phyloP scores from a whole-genome alignment of 1,140 invertebrate species.

The Triops longicaudatus region DNA sequence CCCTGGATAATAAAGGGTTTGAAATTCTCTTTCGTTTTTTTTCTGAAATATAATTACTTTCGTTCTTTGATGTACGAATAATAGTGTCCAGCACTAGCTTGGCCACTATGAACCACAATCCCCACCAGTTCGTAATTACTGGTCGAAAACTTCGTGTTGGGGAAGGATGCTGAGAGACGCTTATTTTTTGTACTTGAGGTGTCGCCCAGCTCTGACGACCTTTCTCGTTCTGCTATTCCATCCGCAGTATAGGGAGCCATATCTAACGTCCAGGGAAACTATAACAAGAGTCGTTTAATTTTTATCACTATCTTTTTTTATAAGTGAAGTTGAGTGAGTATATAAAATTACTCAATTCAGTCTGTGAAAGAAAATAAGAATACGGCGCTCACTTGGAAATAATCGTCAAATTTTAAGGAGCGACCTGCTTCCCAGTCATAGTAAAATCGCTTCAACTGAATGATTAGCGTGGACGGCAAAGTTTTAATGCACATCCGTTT shows the following conservation, averaged over 20 bases:
- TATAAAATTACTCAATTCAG: background rate
- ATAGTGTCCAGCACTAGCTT: conserved; percentile 54
- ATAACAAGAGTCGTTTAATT: conserved; percentile 25
- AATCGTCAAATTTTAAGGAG: conserved; percentile 54
- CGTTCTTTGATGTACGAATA: conserved; percentile 52
- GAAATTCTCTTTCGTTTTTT: background rate
- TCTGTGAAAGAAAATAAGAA: background rate
- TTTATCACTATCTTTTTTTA: background rate
- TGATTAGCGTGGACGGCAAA: conserved; percentile 49
- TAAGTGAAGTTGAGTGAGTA: too few relatives aligned
- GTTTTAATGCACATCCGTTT: conserved; percentile 51
- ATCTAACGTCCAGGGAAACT: conserved; percentile 51
- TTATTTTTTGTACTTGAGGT: conserved; percentile 18
- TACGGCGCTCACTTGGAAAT: conserved; percentile 43
- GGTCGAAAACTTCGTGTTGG: conserved; percentile 18
- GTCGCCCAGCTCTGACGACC: conserved; percentile 29
- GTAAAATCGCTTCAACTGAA: conserved; percentile 54
- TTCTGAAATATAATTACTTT: conserved; percentile 30
- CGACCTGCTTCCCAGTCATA: conserved; percentile 55
- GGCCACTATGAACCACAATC: conserved; percentile 54
- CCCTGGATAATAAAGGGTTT: conserved; percentile 16
- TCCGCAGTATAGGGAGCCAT: conserved; percentile 54
- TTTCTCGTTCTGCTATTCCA: conserved; percentile 45
- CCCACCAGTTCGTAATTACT: conserved; percentile 46
- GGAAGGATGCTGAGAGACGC: background rate